Evolutionary conservation across 2,797 vertebrate genomes (phyloP).

Genomic region (Denticeps clupeoides): DNA sequence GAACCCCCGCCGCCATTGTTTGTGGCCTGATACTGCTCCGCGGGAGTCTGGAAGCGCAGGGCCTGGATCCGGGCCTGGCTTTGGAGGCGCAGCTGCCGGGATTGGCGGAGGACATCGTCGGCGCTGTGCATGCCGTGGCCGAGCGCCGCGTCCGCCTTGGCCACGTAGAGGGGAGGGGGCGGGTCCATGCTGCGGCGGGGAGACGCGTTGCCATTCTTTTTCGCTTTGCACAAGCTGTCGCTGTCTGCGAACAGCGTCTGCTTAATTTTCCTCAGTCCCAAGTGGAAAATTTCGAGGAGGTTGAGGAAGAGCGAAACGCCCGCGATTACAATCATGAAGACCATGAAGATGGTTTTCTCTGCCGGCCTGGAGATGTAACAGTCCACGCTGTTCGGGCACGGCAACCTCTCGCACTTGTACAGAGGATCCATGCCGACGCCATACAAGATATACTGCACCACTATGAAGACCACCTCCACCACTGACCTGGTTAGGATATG

Average conservation of each 20-base stretch:
- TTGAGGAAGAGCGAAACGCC: conserved; percentile 83
- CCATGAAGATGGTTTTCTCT: conserved; percentile 92
- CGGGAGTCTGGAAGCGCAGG: conserved; percentile 24
- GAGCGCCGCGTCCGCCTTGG: conserved; percentile 36
- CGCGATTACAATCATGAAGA: conserved; percentile 84
- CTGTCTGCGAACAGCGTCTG: conserved; percentile 56
- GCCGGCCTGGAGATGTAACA: conserved; percentile 91
- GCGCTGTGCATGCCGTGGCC: conserved; percentile 36
- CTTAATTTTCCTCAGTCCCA: conserved; percentile 77
- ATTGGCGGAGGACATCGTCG: conserved; percentile 16
- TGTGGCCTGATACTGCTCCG: no score
- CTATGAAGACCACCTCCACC: conserved; percentile 83
- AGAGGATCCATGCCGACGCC: conserved; percentile 77
- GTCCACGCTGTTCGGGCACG: conserved; percentile 86
- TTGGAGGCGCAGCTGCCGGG: conserved; percentile 14
- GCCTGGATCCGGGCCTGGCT: conserved; percentile 26
- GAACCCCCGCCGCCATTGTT: no score
- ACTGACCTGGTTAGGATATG: conserved; percentile 85
- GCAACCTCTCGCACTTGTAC: conserved; percentile 75
- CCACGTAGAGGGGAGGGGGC: conserved; percentile 34
- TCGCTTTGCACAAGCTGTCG: conserved; percentile 53
- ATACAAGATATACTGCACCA: conserved; percentile 83
- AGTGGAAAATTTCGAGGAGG: conserved; percentile 79
- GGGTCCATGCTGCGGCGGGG: conserved; percentile 47
- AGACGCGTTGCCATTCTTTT: conserved; percentile 53